A percentile compares a stretch with the other conserved stretches of the same genome.
phyloP scores from a whole-genome alignment of 1,140 invertebrate species.

The Dendrolimus punctatus region DNA sequence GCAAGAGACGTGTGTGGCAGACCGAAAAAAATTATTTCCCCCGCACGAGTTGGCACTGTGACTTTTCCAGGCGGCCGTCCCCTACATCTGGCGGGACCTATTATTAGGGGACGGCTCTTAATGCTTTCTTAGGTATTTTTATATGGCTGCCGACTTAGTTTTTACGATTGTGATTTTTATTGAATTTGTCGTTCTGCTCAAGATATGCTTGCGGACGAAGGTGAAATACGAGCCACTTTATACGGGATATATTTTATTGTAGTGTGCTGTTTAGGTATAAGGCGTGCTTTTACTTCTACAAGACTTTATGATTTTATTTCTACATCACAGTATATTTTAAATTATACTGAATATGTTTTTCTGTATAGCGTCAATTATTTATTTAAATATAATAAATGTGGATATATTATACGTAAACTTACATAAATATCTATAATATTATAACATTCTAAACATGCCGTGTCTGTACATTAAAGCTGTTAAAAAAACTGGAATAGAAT shows the following conservation, averaged over 20 bases:
- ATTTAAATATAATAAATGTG: too few relatives aligned
- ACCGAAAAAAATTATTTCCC: slow-evolving; percentile 70
- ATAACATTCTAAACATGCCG: too few relatives aligned
- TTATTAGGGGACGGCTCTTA: slow-evolving; percentile 68
- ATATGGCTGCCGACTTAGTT: slow-evolving; percentile 61
- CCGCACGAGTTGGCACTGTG: slow-evolving; percentile 61
- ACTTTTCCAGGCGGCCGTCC: slow-evolving; percentile 65
- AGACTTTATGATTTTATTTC: slow-evolving; percentile 26
- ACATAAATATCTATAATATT: too few relatives aligned
- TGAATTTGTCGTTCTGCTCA: slow-evolving; percentile 45
- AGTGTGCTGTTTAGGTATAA: slow-evolving; percentile 36
- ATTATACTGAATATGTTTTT: too few relatives aligned
- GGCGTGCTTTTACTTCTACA: slow-evolving; percentile 26
- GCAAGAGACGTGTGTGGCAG: slow-evolving; percentile 65
- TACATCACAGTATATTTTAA: too few relatives aligned
- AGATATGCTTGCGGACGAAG: slow-evolving; percentile 47
- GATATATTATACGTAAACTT: too few relatives aligned
- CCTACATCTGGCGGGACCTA: slow-evolving; percentile 66
- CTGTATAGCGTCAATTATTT: too few relatives aligned
- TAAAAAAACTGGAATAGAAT: too few relatives aligned
- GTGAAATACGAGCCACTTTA: slow-evolving; percentile 59
- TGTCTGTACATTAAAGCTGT: too few relatives aligned
- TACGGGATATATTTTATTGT: slow-evolving; percentile 62
- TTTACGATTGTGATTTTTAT: slow-evolving; percentile 70
- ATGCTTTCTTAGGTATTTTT: slow-evolving; percentile 68